Base-by-base conservation (phyloP, 1,140 invertebrate species). In the Telenomus remus region DNA sequence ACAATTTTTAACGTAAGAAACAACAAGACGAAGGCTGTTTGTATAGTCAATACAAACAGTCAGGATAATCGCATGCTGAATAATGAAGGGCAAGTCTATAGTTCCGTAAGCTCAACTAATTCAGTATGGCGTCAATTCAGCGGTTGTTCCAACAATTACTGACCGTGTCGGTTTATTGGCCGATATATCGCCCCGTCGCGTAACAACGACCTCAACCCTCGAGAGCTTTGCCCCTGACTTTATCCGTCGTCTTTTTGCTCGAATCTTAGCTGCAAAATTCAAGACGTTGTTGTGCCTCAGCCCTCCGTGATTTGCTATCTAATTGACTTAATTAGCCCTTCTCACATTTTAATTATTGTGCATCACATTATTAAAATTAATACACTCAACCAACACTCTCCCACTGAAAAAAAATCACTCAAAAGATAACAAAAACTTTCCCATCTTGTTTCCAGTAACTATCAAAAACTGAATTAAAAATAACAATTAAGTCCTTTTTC, bases 81-180 rank as follows among this genome's bases (percentile, higher is more conserved):
- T 78, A 78, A 74, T 78, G 70, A 78, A 74, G 66, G 66, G 44
- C 59, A 60, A 65, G 46, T 64, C 55, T 33, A 27, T 44, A 48
- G 60, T 74, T 71, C 66, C 66, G 60, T 71, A 78, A 78, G 71
- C 76, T 60, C 55, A 66, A 68, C 61, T 74, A 74, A 74, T 78
- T 74, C 71, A 74, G 61, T 65, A 74, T 74, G 80, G 81, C 81
- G 80, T 79, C 81, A 83, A 86, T 86, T 82, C 81, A 80, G 79
- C 59, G 78, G 79, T 81, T 81, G 78, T 82, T 85, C 81, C 78
- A 79, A 80, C 83, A 84, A 87, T 85, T 84, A 84, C 82, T 82
- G 81, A 80, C 80, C 65, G 75, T 80, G 82, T 85, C 81, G 80
- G 81, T 86, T 87, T 87, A 88, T 88, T 86, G 85, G 81, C 72